Conservation (phyloP, 2,797 vertebrate genomes). For the Falco peregrinus region DNA sequence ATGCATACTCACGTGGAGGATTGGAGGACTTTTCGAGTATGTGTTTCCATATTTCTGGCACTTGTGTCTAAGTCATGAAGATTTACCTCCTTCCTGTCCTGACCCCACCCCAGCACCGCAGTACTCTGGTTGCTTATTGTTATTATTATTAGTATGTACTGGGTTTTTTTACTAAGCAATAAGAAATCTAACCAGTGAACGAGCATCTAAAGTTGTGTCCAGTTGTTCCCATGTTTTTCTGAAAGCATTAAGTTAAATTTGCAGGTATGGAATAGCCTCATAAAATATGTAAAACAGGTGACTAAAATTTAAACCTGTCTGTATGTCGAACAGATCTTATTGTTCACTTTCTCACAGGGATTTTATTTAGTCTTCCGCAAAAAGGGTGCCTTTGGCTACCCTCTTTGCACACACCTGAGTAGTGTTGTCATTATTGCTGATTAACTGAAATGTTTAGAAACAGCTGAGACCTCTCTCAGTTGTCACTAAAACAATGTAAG, state of each 20-base stretch:
- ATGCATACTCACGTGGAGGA: rapidly evolving
- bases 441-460: background rate
- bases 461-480: background rate
- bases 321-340: background rate
- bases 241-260: background rate
- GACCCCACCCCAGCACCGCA: background rate
- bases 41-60: background rate
- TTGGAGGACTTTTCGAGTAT: background rate
- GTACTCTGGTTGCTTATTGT: background rate
- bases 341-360: background rate
- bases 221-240: rapidly evolving
- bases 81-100: background rate
- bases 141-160: background rate
- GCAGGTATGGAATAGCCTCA: background rate
- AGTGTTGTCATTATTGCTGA: background rate
- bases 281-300: background rate
- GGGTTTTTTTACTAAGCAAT: background rate
- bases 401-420: background rate
- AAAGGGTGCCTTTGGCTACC: background rate
- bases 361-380: background rate
- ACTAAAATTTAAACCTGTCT: background rate
- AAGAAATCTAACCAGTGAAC: background rate
- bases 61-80: background rate
- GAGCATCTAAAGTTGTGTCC: background rate
- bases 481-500: background rate